Conservation (phyloP, 2,113 vertebrate genomes). For the Microcebus jonahi region DNA sequence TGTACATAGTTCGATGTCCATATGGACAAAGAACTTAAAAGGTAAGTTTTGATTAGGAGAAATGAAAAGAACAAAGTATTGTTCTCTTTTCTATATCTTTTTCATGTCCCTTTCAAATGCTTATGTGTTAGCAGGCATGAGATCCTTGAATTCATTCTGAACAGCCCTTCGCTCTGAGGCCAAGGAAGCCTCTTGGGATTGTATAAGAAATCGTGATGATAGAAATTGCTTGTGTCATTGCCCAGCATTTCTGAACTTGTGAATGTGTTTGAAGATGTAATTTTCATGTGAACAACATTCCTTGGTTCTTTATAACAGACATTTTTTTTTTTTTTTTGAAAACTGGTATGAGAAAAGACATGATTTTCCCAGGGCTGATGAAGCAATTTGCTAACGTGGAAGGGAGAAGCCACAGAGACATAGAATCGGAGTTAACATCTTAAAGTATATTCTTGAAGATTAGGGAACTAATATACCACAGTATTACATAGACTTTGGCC, state of each 20-base stretch:
- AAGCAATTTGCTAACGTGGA: not conserved
- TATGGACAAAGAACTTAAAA: not conserved
- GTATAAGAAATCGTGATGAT: not conserved
- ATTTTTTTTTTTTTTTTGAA: not conserved
- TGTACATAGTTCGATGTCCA: not conserved
- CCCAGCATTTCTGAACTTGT: not conserved
- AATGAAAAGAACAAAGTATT: not conserved
- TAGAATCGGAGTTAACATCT: too few species aligned
- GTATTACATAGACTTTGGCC: not conserved
- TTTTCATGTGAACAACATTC: not conserved
- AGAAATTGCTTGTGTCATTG: not conserved
- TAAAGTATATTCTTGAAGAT: not conserved
- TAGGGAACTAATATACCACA: not conserved
- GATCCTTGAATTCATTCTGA: not conserved
- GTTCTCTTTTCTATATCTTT: not conserved
- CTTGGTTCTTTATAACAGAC: not conserved
- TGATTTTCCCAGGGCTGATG: not conserved
- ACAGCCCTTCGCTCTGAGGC: accelerated
- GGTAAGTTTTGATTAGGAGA: not conserved
- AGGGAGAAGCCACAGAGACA: not conserved
- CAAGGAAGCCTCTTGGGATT: accelerated
- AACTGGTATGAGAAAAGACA: not conserved
- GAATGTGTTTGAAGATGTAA: not conserved
- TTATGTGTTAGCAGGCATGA: not conserved
- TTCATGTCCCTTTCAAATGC: not conserved